These are phyloP conservation scores for Galeopsomyia nigrocyanea DNA, from an alignment of 2,888 invertebrate species.

Conservation along the genomic window DNA sequence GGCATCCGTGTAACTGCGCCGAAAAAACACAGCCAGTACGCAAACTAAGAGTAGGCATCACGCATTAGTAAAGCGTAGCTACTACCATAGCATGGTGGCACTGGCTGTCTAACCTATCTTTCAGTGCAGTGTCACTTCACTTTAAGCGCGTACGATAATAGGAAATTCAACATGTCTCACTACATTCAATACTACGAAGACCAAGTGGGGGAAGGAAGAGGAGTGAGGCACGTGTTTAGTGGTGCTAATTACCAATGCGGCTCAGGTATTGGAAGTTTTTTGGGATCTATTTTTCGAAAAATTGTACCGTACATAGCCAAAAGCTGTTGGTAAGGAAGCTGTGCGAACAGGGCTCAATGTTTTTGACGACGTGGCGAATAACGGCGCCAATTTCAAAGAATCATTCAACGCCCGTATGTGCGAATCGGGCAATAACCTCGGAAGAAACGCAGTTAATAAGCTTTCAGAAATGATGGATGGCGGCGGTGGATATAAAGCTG, in stretches of 20 bases:
- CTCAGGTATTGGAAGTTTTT: conserved; percentile 15
- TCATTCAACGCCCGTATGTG: not conserved
- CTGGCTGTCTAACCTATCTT: conserved; percentile 45
- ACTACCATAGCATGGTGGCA: too few species aligned
- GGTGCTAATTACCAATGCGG: conserved; percentile 34
- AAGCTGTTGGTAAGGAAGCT: conserved; percentile 15
- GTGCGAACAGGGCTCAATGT: not conserved
- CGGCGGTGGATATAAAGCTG: conserved; percentile 12
- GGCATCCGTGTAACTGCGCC: conserved; percentile 11
- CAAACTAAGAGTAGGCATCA: too few species aligned
- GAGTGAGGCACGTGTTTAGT: conserved; percentile 22
- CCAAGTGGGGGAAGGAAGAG: conserved; percentile 22
- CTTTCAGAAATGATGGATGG: conserved; percentile 1
- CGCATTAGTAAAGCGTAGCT: too few species aligned
- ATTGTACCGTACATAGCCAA: not conserved
- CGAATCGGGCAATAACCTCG: conserved; percentile 12
- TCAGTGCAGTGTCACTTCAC: conserved; percentile 22
- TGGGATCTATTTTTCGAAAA: not conserved
- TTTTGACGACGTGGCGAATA: not conserved
- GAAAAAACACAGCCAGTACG: conserved; percentile 8
- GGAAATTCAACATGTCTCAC: conserved; percentile 20
- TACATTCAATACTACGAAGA: too few species aligned
- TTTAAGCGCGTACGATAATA: conserved; percentile 25
- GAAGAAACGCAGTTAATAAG: conserved; percentile 17
- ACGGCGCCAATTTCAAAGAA: not conserved